Base-by-base conservation (phyloP, 2,888 invertebrate genomes). In the Junonia oenone region DNA sequence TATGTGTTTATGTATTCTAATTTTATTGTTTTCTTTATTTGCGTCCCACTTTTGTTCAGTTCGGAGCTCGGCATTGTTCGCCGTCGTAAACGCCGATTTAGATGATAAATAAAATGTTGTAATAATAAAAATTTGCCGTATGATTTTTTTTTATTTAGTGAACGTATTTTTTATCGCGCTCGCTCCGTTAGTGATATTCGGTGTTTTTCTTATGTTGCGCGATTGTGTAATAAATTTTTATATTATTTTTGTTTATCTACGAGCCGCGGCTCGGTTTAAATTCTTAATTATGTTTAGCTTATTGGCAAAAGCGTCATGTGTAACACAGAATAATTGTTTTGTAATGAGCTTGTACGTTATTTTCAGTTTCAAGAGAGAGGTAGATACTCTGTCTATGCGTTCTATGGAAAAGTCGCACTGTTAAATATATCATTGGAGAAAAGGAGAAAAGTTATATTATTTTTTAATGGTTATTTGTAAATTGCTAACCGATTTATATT, bases 21-120 rank as follows among this genome's bases (percentile, higher is more conserved):
- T 90, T 90, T 89, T 89, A 90, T 90, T 90, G 90, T 90, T 86
- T 89, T 88, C 89, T 87, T 90, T 89, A 88, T 90, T 90, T 84
- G 89, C 89, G 90, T 85, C 82, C 89, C 89, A 90, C 90, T 90
- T 90, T 89, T 86, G 88, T 89, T 85, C 80, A 85, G 87, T 83
- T 80, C 86, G 76, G 79, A 74, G 81, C 81, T 76, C 81, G 81
- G 86, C 88, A 88, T 90, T 89, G 89, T 90, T 88, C 82, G 75
- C 73, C 75, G 75, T 87, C 89, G 87, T 89, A 90, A 89, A 90
- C 83, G 88, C 78, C 86, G 85, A 87, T 89, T 89, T 87, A 85
- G 88, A 88, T 87, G 83, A 86, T 89, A 89, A 85, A 89, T 88
- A 88, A 88, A 89, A 89, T 86, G 86, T 85, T 84, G 86, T 83